Evolutionary conservation across 2,113 vertebrate species (phyloP).

Genomic region (Rhinopomastus cyanomelas): DNA sequence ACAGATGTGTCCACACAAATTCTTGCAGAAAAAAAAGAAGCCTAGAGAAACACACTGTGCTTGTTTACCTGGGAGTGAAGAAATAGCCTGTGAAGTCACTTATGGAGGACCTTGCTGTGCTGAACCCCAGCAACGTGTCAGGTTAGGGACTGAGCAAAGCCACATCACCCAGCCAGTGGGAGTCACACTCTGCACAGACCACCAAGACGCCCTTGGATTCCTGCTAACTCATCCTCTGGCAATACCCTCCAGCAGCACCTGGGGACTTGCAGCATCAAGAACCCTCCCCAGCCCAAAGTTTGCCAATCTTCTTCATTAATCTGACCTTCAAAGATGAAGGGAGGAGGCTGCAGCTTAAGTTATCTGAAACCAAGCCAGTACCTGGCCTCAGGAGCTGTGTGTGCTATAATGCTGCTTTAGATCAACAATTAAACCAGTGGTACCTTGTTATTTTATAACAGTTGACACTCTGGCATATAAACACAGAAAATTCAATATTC

Average conservation of each 20-base stretch:
- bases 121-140: neutral
- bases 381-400: neutral
- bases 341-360: neutral
- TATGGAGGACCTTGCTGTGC: neutral
- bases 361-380: neutral
- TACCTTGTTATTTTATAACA: neutral
- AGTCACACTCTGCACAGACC: neutral
- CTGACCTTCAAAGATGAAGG: neutral
- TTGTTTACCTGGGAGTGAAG: neutral
- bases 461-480: neutral
- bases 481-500: neutral
- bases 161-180: neutral
- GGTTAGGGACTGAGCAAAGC: neutral
- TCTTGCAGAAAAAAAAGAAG: neutral
- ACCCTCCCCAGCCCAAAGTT: neutral
- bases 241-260: neutral
- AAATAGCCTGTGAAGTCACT: neutral
- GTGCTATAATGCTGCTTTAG: neutral
- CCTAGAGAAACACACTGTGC: neutral
- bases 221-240: neutral
- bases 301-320: neutral
- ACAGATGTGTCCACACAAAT: neutral
- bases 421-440: neutral
- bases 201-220: neutral
- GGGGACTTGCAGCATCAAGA: neutral